These are phyloP conservation scores for Smittia aterrima DNA, from an alignment of 2,888 invertebrate genomes.

Conservation along the genomic window DNA sequence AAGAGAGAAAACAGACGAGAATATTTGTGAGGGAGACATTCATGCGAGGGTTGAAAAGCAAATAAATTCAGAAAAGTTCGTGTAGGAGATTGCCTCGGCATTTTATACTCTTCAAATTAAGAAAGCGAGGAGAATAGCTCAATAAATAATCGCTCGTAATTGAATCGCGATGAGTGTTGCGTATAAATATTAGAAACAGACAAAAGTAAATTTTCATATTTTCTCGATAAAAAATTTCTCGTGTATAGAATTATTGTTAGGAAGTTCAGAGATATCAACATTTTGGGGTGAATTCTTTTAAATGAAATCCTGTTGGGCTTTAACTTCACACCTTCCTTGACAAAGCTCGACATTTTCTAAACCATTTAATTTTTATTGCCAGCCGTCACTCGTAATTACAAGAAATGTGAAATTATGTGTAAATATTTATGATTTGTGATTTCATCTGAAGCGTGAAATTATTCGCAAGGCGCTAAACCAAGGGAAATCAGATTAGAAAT, in stretches of 20 bases:
- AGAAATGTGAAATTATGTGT: constrained; percentile 38
- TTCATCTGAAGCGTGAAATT: constrained; percentile 25
- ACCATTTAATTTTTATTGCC: neutral
- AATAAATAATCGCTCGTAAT: neutral
- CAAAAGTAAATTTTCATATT: too few species aligned
- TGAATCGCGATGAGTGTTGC: constrained; percentile 3
- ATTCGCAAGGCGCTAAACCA: constrained; percentile 13
- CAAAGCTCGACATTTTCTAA: neutral
- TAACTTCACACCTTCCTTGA: too few species aligned
- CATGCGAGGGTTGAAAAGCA: too few species aligned
- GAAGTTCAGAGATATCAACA: too few species aligned
- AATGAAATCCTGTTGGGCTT: too few species aligned
- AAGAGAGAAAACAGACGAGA: too few species aligned
- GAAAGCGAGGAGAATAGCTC: neutral
- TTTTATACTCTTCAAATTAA: neutral
- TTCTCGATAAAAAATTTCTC: too few species aligned
- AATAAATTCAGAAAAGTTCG: too few species aligned
- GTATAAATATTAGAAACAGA: neutral
- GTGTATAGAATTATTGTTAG: too few species aligned
- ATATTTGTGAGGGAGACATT: constrained; percentile 3
- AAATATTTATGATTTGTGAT: constrained; percentile 39
- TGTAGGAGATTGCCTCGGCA: too few species aligned
- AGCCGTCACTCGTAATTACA: neutral
- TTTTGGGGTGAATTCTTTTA: too few species aligned
- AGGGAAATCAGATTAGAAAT: constrained; percentile 30